Base-by-base conservation (phyloP, 2,113 vertebrate species). In the Gracilinanus agilis region DNA sequence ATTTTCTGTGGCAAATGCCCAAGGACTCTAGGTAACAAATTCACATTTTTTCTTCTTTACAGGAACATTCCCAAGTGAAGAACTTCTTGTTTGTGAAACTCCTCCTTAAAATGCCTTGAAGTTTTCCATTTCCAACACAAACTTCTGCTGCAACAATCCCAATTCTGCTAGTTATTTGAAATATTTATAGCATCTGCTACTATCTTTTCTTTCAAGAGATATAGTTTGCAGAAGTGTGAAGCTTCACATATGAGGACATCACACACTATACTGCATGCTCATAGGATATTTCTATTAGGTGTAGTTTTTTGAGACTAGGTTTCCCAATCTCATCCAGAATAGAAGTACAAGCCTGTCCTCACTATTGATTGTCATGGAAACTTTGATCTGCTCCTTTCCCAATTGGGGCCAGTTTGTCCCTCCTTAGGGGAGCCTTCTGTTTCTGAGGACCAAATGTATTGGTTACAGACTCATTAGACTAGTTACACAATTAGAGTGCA, bases 1-100 rank as follows among this genome's bases (percentile, higher is more conserved):
- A 23, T 83, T 83, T 83, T 40, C n/a, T 40, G 34, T 83, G n/a
- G n/a, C 67, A 83, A 83, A 40, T 83, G 67, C n/a, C 67, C 67
- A 83, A 83, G 34, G 21, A 83, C n/a, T 83, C 16, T 40, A 40
- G 67, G 67, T 40, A 83, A 40, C 67, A 83, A 40, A 83, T 83
- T 83, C n/a, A 83, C 29, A 29, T 40, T 40, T 83, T 83, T 83
- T 40, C 23, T 40, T 27, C 67, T 83, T 83, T 19, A 83, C 34
- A 83, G 67, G 67, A 83, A 83, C n/a, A 83, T 83, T 83, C 19
- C 67, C 67, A 83, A 83, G n/a, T 83, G 67, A 83, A 83, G n/a
- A 19, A 8, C 67, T 83, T 34, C 19, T 83, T 83, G 40, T 83
- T 40, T 83, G 67, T 40, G n/a, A 75, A n/a, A 40, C 34, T 75